phyloP scores from a whole-genome alignment of 1,140 invertebrate genomes.

The Protaetia brevitarsis region DNA sequence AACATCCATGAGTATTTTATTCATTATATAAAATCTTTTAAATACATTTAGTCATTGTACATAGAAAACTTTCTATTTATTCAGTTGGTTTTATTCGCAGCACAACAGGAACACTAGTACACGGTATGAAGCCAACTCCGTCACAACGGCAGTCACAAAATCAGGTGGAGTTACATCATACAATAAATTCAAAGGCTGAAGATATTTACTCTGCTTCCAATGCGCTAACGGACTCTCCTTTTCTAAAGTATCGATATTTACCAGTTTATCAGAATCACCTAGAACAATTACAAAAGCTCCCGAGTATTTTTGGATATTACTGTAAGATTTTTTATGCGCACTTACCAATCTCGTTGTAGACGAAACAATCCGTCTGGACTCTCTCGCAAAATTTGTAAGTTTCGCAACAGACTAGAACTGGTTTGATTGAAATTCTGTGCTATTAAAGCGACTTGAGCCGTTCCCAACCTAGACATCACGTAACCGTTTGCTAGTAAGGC shows the following conservation, averaged over 20 bases:
- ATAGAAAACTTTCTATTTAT: no score
- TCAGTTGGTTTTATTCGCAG: conserved; percentile 74
- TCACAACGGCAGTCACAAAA: conserved; percentile 85
- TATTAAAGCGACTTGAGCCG: conserved; percentile 78
- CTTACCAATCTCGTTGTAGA: conserved; percentile 86
- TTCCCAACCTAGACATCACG: conserved; percentile 84
- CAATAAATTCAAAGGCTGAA: conserved; percentile 74
- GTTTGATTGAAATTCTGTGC: conserved; percentile 82
- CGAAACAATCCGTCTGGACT: conserved; percentile 89
- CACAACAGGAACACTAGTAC: conserved; percentile 89
- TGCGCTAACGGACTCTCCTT: conserved; percentile 55
- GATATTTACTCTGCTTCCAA: conserved; percentile 63
- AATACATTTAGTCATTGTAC: no score
- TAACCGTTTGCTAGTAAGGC: conserved; percentile 85
- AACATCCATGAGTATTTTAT: no score
- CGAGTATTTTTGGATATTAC: background rate
- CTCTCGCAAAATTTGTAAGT: conserved; percentile 91
- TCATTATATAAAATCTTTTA: no score
- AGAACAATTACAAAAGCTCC: conserved; percentile 17
- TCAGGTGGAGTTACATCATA: conserved; percentile 94
- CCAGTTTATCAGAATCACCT: conserved; percentile 72
- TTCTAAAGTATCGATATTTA: conserved; percentile 49
- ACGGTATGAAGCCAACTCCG: conserved; percentile 87
- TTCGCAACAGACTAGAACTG: conserved; percentile 90
- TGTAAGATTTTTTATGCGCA: no score